Conservation (phyloP, 2,888 invertebrate species). For the Heliconius charithonia region DNA sequence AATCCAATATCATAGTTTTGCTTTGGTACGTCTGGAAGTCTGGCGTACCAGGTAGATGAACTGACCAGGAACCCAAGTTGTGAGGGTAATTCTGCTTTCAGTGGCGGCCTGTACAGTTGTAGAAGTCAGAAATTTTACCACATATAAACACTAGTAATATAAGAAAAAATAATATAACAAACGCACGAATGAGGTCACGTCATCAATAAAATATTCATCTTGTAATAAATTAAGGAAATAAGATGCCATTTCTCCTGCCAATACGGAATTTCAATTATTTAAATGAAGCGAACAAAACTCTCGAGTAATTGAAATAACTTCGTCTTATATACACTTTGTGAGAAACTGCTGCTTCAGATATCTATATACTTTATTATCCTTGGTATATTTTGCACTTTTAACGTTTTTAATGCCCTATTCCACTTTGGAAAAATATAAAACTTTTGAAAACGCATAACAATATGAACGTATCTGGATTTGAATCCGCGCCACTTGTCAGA, state of each 20-base stretch:
- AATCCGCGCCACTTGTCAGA: neutral
- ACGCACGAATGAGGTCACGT: neutral
- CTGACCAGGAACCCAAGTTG: too few species aligned
- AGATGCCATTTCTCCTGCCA: neutral
- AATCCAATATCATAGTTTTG: too few species aligned
- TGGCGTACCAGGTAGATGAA: too few species aligned
- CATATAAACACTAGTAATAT: neutral
- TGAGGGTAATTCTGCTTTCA: too few species aligned
- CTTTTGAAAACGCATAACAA: too few species aligned
- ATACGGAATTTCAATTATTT: slow-evolving; percentile 16
- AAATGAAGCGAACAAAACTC: neutral
- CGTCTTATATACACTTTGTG: neutral
- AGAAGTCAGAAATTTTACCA: too few species aligned
- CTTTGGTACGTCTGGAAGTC: too few species aligned
- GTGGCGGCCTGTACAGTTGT: too few species aligned
- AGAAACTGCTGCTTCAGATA: neutral
- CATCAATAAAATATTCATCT: slow-evolving; percentile 8
- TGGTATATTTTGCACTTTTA: too few species aligned
- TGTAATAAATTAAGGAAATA: neutral
- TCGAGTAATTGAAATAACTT: neutral
- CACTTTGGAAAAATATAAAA: too few species aligned
- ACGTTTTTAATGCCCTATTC: too few species aligned
- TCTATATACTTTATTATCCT: too few species aligned
- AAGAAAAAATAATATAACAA: neutral
- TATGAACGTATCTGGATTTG: neutral